A percentile compares a stretch with the other conserved stretches of the same genome.
Evolutionary conservation across 1,140 invertebrate species (phyloP).

Genomic region (Druon quercuslanigerum): DNA sequence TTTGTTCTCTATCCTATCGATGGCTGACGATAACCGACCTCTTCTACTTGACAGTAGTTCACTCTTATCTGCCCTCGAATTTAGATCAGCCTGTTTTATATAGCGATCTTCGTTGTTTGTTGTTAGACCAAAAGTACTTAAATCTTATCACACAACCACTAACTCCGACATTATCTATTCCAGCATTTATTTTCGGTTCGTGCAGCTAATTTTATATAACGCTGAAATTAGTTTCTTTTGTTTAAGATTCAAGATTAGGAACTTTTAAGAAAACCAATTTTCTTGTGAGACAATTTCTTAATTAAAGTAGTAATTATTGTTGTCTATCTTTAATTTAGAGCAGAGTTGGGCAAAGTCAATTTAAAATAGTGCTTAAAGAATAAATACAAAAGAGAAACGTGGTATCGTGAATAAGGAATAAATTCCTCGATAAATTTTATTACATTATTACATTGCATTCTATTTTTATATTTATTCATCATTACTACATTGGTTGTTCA

Average conservation of each 20-base stretch:
- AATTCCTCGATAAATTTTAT: too few species aligned
- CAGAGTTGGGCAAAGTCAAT: neutral
- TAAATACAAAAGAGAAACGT: too few species aligned
- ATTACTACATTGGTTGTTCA: too few species aligned
- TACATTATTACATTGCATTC: too few species aligned
- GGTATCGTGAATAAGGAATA: too few species aligned
- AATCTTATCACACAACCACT: neutral
- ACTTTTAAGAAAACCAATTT: neutral
- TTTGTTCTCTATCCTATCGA: neutral
- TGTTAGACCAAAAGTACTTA: slow-evolving; percentile 7
- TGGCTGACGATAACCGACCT: slow-evolving; percentile 15
- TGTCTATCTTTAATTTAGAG: neutral
- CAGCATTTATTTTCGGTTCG: neutral
- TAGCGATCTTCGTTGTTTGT: neutral
- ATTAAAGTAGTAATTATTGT: neutral
- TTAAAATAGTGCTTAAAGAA: too few species aligned
- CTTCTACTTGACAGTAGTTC: slow-evolving; percentile 2
- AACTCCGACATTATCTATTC: neutral
- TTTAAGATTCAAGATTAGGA: neutral
- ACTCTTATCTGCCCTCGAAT: neutral
- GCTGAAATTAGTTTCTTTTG: neutral
- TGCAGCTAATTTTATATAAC: neutral
- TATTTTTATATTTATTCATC: too few species aligned
- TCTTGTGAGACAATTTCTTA: neutral
- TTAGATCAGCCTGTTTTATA: neutral